Percentiles rank a stretch among this genome's conserved stretches.
Evolutionary conservation across 2,113 vertebrate genomes (phyloP).

Genomic region (Pungitius pungitius): DNA sequence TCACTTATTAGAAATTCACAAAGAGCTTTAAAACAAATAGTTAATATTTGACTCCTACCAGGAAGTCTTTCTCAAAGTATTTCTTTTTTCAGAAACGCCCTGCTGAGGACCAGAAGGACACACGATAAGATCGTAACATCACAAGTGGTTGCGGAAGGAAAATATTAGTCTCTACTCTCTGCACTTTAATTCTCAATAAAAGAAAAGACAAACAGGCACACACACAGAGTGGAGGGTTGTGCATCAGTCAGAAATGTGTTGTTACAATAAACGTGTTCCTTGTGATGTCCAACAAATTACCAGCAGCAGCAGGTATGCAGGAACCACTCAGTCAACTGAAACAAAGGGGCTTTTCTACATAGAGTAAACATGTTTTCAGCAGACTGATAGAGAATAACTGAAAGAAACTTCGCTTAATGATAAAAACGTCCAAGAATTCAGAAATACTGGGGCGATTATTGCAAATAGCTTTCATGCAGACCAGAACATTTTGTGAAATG

Average conservation of each 20-base stretch:
- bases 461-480: background rate
- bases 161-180: background rate
- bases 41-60: slow-evolving; percentile 66
- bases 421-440: background rate
- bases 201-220: background rate
- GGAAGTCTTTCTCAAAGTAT: slow-evolving; percentile 46
- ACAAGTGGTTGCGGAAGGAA: background rate
- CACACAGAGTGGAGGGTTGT: background rate
- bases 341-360: background rate
- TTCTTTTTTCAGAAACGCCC: slow-evolving; percentile 8
- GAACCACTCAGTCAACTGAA: background rate
- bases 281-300: background rate
- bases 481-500: background rate
- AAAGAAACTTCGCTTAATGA: too few relatives aligned
- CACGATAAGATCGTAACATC: background rate
- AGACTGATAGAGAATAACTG: background rate
- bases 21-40: slow-evolving; percentile 21
- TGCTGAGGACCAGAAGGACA: background rate
- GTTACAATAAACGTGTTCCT: background rate
- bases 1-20: slow-evolving; percentile 2
- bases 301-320: background rate
- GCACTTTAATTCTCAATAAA: background rate
- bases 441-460: background rate
- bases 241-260: background rate
- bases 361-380: background rate